phyloP scores from a whole-genome alignment of 2,888 invertebrate species.

The Cephus spinipes region DNA sequence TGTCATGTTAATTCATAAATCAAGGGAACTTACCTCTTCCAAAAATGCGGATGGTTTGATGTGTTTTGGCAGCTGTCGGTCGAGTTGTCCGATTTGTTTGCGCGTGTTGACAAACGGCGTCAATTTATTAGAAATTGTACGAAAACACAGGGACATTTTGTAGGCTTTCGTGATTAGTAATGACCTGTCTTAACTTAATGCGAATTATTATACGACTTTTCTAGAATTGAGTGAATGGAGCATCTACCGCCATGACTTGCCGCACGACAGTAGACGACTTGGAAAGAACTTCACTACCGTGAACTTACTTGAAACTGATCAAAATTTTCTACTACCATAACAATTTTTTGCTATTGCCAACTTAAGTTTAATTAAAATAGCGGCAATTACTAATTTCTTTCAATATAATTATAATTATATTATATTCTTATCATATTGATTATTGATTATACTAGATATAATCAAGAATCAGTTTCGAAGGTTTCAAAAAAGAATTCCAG shows the following conservation, averaged over 20 bases:
- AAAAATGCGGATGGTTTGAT: conserved; percentile 67
- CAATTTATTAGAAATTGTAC: conserved; percentile 71
- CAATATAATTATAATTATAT: too few relatives aligned
- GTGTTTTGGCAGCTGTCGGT: conserved; percentile 67
- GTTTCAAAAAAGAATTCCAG: not conserved
- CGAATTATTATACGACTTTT: not conserved
- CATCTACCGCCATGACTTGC: not conserved
- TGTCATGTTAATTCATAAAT: not conserved
- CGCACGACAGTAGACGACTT: not conserved
- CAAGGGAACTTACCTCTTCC: conserved; percentile 68
- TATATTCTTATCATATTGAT: too few relatives aligned
- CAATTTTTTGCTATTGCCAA: not conserved
- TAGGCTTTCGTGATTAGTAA: not conserved
- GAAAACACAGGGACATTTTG: conserved; percentile 72
- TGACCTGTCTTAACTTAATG: not conserved
- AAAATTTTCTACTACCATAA: not conserved
- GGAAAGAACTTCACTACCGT: not conserved
- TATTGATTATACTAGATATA: not conserved
- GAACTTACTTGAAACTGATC: not conserved
- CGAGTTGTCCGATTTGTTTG: conserved; percentile 69
- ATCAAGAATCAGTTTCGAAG: not conserved
- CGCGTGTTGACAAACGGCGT: conserved; percentile 70
- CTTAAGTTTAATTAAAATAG: not conserved
- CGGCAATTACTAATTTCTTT: not conserved
- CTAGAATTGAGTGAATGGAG: not conserved